Percentiles rank a stretch among this genome's conserved stretches.
Evolutionary conservation across 2,113 vertebrate species (phyloP).

Genomic region (Chlamydotis undulata): DNA sequence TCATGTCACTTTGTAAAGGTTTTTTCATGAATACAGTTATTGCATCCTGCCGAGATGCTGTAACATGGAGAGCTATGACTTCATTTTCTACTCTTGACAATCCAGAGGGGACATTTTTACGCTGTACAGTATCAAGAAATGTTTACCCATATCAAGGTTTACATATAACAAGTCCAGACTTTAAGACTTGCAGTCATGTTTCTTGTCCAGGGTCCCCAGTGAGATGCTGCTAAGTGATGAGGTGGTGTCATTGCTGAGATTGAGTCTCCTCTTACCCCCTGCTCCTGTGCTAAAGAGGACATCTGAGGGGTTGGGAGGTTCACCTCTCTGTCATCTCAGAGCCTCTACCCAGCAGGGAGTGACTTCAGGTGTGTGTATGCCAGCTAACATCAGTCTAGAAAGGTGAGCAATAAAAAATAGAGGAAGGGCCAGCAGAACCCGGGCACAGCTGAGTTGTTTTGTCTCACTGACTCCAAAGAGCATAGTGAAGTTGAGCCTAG

Average conservation of each 20-base stretch:
- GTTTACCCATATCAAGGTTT: background rate
- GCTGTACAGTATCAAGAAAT: background rate
- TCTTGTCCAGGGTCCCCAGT: background rate
- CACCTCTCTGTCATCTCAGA: background rate
- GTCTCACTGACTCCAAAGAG: slow-evolving; percentile 32
- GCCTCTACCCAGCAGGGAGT: background rate
- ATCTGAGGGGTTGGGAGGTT: background rate
- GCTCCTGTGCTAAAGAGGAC: background rate
- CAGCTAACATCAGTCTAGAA: slow-evolving; percentile 5
- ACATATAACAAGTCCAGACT: background rate
- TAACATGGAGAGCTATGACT: background rate
- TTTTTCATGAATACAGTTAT: background rate
- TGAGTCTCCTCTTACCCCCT: background rate
- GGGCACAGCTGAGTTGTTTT: slow-evolving; percentile 18
- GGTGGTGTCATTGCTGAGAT: background rate
- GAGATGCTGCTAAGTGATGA: background rate
- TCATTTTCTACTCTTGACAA: background rate
- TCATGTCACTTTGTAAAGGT: background rate
- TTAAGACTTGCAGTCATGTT: background rate
- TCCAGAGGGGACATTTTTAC: background rate
- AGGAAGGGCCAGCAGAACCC: background rate
- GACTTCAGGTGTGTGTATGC: background rate
- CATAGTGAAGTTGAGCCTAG: background rate
- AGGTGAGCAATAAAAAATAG: background rate
- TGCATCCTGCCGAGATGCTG: background rate